Evolutionary conservation across 2,113 vertebrate species (phyloP).

Genomic region (Telmatochromis sp.): DNA sequence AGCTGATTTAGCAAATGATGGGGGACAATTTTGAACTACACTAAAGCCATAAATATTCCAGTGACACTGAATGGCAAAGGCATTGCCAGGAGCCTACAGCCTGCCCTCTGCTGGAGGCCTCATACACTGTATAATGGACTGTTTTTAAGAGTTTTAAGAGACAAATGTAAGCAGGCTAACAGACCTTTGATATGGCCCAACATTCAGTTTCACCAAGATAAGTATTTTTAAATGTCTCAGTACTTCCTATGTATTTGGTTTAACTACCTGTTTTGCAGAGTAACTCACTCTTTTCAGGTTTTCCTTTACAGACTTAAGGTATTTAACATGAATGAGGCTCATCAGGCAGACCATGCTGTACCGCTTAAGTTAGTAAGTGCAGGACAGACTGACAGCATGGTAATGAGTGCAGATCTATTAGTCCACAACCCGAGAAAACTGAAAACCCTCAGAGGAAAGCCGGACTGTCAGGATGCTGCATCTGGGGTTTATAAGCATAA

Average conservation of each 20-base stretch:
- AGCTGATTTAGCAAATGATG: background rate
- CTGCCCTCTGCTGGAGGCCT: conserved; percentile 58
- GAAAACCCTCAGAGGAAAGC: background rate
- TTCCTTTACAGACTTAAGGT: background rate
- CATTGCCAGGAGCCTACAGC: background rate
- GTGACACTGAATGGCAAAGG: background rate
- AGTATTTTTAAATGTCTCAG: background rate
- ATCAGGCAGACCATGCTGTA: background rate
- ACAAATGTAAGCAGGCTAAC: background rate
- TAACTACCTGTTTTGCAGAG: background rate
- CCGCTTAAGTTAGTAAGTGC: background rate
- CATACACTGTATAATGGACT: background rate
- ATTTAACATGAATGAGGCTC: background rate
- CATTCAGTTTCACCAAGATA: background rate
- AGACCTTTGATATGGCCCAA: background rate
- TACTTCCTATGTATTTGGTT: background rate
- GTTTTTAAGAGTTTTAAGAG: background rate
- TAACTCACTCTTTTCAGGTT: background rate
- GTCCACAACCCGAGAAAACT: background rate
- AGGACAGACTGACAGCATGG: background rate
- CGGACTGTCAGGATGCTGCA: background rate
- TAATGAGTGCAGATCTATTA: background rate
- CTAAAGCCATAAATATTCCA: background rate
- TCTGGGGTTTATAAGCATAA: background rate
- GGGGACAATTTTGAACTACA: background rate